phyloP scores from a whole-genome alignment of 2,888 invertebrate species.

The Apodemia mormo region DNA sequence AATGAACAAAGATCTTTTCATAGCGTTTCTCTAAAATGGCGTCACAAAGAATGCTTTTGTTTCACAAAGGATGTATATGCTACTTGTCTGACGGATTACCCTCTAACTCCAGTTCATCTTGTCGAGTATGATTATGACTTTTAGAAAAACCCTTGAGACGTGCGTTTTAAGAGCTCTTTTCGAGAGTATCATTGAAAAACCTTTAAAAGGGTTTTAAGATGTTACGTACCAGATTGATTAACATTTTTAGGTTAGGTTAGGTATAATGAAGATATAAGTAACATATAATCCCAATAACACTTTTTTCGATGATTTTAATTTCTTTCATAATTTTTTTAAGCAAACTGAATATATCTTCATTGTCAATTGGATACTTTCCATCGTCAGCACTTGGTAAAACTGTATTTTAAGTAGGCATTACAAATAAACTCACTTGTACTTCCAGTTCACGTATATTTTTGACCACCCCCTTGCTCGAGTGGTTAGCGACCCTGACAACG shows the following conservation, averaged over 20 bases:
- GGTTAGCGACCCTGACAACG: no score
- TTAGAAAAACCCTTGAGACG: constrained; percentile 56
- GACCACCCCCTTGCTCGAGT: no score
- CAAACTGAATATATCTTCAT: no score
- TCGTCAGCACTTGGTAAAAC: no score
- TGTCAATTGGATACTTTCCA: no score
- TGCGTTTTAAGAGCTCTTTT: constrained; percentile 42
- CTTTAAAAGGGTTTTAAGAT: constrained; percentile 34
- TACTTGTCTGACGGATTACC: constrained; percentile 57
- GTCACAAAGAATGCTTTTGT: constrained; percentile 21
- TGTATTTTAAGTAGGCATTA: no score
- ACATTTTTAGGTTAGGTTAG: not conserved
- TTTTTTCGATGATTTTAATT: no score
- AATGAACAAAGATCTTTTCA: not conserved
- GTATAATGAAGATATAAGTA: not conserved
- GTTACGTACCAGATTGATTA: constrained; percentile 7
- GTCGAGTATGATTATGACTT: constrained; percentile 71
- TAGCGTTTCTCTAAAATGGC: constrained; percentile 10
- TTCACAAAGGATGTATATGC: constrained; percentile 16
- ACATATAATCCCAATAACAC: no score
- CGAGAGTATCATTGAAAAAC: constrained; percentile 39
- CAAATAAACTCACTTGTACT: no score
- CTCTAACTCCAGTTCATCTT: constrained; percentile 42
- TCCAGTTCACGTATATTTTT: no score
- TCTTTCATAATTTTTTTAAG: no score